Evolutionary conservation across 2,113 vertebrate genomes (phyloP).

Genomic region (Halichoerus grypus): DNA sequence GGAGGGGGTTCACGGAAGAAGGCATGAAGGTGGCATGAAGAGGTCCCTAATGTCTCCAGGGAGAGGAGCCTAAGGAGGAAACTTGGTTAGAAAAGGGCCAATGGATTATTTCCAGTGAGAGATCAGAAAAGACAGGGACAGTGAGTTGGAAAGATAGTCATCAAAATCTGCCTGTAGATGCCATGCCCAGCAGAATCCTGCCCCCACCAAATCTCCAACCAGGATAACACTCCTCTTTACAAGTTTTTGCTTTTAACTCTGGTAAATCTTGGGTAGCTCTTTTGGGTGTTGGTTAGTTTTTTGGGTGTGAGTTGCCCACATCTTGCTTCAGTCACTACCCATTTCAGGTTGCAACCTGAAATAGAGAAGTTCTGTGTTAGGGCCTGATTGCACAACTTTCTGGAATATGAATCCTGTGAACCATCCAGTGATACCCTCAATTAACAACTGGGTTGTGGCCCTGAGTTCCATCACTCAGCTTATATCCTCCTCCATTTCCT

Average conservation of each 20-base stretch:
- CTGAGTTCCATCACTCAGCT: not conserved
- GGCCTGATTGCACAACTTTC: not conserved
- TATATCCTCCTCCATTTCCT: not conserved
- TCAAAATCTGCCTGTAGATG: not conserved
- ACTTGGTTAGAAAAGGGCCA: not conserved
- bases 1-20: not conserved
- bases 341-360: not conserved
- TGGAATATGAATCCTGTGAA: not conserved
- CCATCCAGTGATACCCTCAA: not conserved
- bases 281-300: not conserved
- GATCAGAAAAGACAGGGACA: not conserved
- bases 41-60: not conserved
- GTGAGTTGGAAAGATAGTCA: not conserved
- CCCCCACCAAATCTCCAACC: not conserved
- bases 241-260: constrained; percentile 28
- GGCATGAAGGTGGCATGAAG: not conserved
- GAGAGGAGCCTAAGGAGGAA: not conserved
- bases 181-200: not conserved
- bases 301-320: not conserved
- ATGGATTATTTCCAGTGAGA: not conserved
- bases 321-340: not conserved
- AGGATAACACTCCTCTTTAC: not conserved
- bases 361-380: not conserved
- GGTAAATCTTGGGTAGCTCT: not conserved
- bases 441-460: not conserved